These are phyloP conservation scores for Procambarus clarkii DNA, from an alignment of 1,140 invertebrate species.

Conservation along the genomic window DNA sequence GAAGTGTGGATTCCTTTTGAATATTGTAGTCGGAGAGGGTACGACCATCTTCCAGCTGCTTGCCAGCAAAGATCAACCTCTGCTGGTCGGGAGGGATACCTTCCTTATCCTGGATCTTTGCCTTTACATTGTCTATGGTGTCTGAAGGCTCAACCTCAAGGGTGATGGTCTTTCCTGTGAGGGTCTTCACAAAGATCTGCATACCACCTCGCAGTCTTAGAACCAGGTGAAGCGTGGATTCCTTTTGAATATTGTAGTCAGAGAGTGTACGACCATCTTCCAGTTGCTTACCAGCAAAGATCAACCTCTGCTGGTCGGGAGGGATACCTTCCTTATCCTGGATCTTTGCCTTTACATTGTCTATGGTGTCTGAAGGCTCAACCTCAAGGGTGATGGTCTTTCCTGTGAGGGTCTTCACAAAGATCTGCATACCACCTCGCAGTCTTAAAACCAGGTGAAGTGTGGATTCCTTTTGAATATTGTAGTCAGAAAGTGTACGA, in stretches of 20 bases:
- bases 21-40: constrained; percentile 28
- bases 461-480: constrained; percentile 27
- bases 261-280: constrained; percentile 19
- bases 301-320: constrained; percentile 33
- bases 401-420: constrained; percentile 21
- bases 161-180: constrained; percentile 34
- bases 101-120: constrained; percentile 31
- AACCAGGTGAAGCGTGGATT: constrained; percentile 16
- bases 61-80: constrained; percentile 41
- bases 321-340: constrained; percentile 36
- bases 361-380: constrained; percentile 23
- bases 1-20: constrained; percentile 32
- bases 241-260: constrained; percentile 26
- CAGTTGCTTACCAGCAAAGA: constrained; percentile 30
- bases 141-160: constrained; percentile 28
- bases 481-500: constrained; percentile 27
- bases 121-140: constrained; percentile 25
- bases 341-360: constrained; percentile 31
- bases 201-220: constrained; percentile 13
- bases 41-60: constrained; percentile 25
- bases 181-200: constrained; percentile 32
- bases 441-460: constrained; percentile 1
- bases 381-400: constrained; percentile 28
- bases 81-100: constrained; percentile 31
- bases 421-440: constrained; percentile 33